phyloP scores from a whole-genome alignment of 2,113 vertebrate species.

The Picathartes gymnocephalus region DNA sequence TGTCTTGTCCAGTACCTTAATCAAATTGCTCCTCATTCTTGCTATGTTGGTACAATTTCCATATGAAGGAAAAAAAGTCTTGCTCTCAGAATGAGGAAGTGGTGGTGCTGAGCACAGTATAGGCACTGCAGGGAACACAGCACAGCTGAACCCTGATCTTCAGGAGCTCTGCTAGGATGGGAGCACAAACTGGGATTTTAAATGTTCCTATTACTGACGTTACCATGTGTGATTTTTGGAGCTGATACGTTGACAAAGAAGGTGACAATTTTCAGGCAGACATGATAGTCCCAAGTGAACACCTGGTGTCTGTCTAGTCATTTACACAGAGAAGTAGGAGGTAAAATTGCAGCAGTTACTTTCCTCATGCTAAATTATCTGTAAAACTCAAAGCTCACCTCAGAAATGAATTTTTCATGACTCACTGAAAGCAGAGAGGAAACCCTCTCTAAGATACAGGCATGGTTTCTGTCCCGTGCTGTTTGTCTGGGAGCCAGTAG shows the following conservation, averaged over 20 bases:
- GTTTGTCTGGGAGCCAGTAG: neutral
- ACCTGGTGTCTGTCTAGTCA: neutral
- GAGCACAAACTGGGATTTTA: neutral
- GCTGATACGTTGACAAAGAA: neutral
- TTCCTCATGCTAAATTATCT: neutral
- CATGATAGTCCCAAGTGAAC: neutral
- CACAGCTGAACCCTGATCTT: neutral
- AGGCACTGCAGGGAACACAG: neutral
- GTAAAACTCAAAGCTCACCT: slow-evolving; percentile 9
- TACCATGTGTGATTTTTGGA: neutral
- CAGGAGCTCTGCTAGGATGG: neutral
- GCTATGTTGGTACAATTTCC: neutral
- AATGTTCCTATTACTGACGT: neutral
- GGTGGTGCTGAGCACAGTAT: neutral
- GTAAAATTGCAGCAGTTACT: neutral
- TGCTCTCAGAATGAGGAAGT: neutral
- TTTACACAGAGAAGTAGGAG: neutral
- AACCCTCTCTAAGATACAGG: neutral
- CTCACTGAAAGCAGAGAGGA: slow-evolving; percentile 33
- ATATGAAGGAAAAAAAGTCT: neutral
- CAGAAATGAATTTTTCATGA: slow-evolving; percentile 36
- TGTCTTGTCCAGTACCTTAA: neutral
- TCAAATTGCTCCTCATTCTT: neutral
- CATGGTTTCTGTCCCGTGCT: neutral
- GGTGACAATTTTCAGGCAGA: slow-evolving; percentile 1